phyloP scores from a whole-genome alignment of 2,888 invertebrate genomes.

The Idaea straminata region DNA sequence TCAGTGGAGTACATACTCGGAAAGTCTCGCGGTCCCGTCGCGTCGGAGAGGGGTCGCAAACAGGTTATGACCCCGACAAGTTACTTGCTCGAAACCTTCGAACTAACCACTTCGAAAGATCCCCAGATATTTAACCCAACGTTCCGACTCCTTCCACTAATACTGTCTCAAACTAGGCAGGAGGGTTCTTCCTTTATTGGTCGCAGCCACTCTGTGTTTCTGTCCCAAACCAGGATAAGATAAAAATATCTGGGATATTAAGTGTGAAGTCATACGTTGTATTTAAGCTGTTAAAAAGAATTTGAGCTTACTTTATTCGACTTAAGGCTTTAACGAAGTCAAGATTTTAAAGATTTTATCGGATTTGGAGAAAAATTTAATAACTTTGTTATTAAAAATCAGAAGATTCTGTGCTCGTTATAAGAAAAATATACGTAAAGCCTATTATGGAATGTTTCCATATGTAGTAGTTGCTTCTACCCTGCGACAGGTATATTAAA shows the following conservation, averaged over 20 bases:
- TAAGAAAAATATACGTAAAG: slow-evolving; percentile 29
- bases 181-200: slow-evolving; percentile 46
- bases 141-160: slow-evolving; percentile 33
- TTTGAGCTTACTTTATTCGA: slow-evolving; percentile 3
- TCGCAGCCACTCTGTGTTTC: slow-evolving; percentile 50
- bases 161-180: slow-evolving; percentile 30
- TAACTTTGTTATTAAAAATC: background rate
- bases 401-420: slow-evolving; percentile 4
- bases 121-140: slow-evolving; percentile 41
- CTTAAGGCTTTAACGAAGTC: background rate
- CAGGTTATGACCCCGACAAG: slow-evolving; percentile 80
- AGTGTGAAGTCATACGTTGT: slow-evolving; percentile 48
- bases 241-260: slow-evolving; percentile 65
- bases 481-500: slow-evolving; percentile 52
- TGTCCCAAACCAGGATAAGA: slow-evolving; percentile 74
- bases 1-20: slow-evolving; percentile 69
- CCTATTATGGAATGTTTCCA: slow-evolving; percentile 36
- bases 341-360: background rate
- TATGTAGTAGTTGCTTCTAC: slow-evolving; percentile 54
- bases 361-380: background rate
- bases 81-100: slow-evolving; percentile 73
- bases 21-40: slow-evolving; percentile 60
- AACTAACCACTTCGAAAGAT: slow-evolving; percentile 56
- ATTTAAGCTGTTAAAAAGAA: slow-evolving; percentile 30
- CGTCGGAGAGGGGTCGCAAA: slow-evolving; percentile 73